Evolutionary conservation across 1,140 invertebrate species (phyloP).

Genomic region (Drosophila rufa): DNA sequence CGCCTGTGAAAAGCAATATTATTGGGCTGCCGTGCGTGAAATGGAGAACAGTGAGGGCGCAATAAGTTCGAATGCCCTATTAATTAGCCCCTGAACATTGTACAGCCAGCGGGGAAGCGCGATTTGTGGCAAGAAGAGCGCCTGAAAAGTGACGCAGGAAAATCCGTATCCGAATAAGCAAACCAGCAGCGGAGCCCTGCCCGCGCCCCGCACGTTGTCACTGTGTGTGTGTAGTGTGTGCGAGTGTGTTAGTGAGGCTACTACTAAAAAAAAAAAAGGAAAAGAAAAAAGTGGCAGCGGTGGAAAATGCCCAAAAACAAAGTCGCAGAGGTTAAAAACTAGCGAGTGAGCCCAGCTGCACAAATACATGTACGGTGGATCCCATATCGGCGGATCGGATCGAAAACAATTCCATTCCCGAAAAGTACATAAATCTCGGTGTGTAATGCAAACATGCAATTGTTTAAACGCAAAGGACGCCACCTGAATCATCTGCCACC

Average conservation of each 20-base stretch:
- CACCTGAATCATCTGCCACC: conserved; percentile 43
- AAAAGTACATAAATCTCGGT: conserved; percentile 36
- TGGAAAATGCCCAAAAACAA: conserved; percentile 71
- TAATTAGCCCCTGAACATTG: conserved; percentile 30
- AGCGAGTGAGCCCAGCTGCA: conserved; percentile 24
- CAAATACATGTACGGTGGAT: conserved; percentile 18
- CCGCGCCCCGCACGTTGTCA: conserved; percentile 71
- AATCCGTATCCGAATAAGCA: conserved; percentile 34
- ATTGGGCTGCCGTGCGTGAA: conserved; percentile 42
- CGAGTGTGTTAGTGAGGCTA: conserved; percentile 52
- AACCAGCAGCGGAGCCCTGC: conserved; percentile 50
- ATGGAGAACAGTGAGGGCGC: conserved; percentile 50
- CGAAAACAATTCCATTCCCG: conserved; percentile 33
- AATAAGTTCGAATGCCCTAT: conserved; percentile 18
- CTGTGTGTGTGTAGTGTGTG: conserved; percentile 43
- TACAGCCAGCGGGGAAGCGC: conserved; percentile 28
- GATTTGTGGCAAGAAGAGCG: conserved; percentile 45
- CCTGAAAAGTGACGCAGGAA: conserved; percentile 52
- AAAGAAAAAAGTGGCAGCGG: conserved; percentile 49
- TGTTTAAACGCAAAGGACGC: conserved; percentile 64
- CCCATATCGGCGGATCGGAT: conserved; percentile 9
- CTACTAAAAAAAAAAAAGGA: conserved; percentile 46
- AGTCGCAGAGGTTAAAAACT: conserved; percentile 67
- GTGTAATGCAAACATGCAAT: conserved; percentile 63
- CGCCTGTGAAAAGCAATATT: conserved; percentile 75